Percentiles rank a stretch among this genome's conserved stretches.
phyloP scores from a whole-genome alignment of 2,888 invertebrate genomes.

The Ashinkailepas kermadecensis region DNA sequence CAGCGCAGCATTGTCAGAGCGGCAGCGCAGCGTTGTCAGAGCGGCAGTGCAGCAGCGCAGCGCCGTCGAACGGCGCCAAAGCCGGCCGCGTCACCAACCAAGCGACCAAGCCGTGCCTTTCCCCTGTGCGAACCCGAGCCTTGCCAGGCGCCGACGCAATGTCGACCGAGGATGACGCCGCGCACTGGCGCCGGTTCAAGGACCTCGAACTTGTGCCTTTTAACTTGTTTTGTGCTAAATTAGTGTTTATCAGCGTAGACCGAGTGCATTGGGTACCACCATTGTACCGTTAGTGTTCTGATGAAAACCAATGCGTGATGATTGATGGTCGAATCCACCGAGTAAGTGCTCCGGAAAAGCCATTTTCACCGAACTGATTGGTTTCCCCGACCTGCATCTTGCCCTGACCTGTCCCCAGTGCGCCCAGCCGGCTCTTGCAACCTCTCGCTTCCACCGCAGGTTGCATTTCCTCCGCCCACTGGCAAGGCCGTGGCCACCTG shows the following conservation, averaged over 20 bases:
- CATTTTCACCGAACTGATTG: background rate
- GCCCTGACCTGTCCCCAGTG: background rate
- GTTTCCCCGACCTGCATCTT: background rate
- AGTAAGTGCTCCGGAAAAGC: background rate
- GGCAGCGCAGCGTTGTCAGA: too few relatives aligned
- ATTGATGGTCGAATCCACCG: background rate
- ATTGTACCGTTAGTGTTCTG: background rate
- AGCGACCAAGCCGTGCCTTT: constrained; percentile 18
- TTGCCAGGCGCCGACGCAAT: background rate
- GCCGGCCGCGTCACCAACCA: background rate
- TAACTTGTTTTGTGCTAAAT: constrained; percentile 18
- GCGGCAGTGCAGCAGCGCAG: too few relatives aligned
- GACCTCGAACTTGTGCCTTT: constrained; percentile 10
- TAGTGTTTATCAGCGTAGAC: constrained; percentile 14
- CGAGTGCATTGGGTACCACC: background rate
- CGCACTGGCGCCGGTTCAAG: background rate
- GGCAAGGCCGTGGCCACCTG: background rate
- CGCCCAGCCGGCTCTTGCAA: background rate
- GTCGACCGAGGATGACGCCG: background rate
- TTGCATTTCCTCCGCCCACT: background rate
- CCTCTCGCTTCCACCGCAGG: background rate
- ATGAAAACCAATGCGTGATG: background rate
- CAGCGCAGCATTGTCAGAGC: too few relatives aligned
- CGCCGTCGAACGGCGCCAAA: background rate
- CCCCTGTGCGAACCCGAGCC: background rate